Evolutionary conservation across 1,140 invertebrate genomes (phyloP).

Genomic region (Solen grandis): DNA sequence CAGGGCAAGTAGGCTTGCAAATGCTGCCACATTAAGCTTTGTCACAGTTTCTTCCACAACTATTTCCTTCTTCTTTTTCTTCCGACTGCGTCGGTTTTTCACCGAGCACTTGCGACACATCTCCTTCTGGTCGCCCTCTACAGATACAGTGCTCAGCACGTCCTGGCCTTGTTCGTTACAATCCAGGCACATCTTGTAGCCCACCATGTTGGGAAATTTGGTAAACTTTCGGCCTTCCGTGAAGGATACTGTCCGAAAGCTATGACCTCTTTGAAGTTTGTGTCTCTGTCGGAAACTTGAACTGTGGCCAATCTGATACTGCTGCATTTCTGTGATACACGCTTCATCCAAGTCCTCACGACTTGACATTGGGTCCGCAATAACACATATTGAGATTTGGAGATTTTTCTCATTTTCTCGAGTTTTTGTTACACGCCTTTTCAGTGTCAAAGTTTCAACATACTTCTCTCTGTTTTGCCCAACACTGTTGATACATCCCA

Average conservation of each 20-base stretch:
- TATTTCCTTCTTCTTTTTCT: slow-evolving; percentile 45
- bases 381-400: slow-evolving; percentile 37
- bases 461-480: slow-evolving; percentile 15
- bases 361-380: neutral
- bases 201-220: slow-evolving; percentile 58
- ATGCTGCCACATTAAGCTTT: slow-evolving; percentile 42
- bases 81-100: slow-evolving; percentile 10
- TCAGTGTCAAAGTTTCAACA: slow-evolving; percentile 37
- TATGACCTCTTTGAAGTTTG: slow-evolving; percentile 29
- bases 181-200: slow-evolving; percentile 57
- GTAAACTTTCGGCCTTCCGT: slow-evolving; percentile 21
- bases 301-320: neutral
- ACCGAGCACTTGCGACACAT: slow-evolving; percentile 53
- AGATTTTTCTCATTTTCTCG: slow-evolving; percentile 22
- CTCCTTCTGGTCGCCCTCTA: slow-evolving; percentile 8
- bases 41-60: slow-evolving; percentile 2
- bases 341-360: neutral
- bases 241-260: slow-evolving; percentile 8
- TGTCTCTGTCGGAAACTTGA: no score
- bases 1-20: slow-evolving; percentile 60
- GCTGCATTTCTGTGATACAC: neutral
- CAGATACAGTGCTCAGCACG: slow-evolving; percentile 18
- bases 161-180: slow-evolving; percentile 39
- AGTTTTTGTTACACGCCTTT: slow-evolving; percentile 27
- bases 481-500: slow-evolving; percentile 49